These are phyloP conservation scores for Stomorhina lunata DNA, from an alignment of 2,888 invertebrate genomes.

Conservation along the genomic window DNA sequence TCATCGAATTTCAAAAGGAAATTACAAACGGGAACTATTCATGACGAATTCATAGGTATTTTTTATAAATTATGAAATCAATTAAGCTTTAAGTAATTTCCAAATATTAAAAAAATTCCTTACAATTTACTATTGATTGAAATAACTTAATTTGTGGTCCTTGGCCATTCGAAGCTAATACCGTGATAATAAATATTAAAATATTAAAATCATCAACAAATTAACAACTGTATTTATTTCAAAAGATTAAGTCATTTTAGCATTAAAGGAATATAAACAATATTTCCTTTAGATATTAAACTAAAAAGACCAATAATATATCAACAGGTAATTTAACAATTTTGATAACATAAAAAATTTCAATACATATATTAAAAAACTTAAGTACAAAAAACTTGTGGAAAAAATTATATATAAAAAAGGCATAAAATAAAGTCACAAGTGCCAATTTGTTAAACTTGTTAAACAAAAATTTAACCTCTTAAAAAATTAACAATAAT, in stretches of 20 bases:
- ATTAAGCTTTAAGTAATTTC: too few species aligned
- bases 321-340: constrained; percentile 30
- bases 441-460: constrained; percentile 7
- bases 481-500: constrained; percentile 8
- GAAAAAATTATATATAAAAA: too few species aligned
- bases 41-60: too few species aligned
- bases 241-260: background rate
- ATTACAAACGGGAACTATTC: too few species aligned
- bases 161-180: too few species aligned
- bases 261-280: background rate
- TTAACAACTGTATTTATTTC: constrained; percentile 1
- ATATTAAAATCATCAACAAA: background rate
- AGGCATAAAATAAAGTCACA: background rate
- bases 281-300: background rate
- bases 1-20: too few species aligned
- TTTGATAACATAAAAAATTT: background rate
- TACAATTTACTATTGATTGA: too few species aligned
- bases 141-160: too few species aligned
- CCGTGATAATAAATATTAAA: background rate
- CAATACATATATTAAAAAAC: too few species aligned
- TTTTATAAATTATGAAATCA: too few species aligned
- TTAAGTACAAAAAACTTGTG: too few species aligned
- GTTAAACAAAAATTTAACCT: constrained; percentile 29
- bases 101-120: too few species aligned
- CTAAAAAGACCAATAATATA: constrained; percentile 9